Evolutionary conservation across 1,140 invertebrate species (phyloP).

Genomic region (Formica selysi): DNA sequence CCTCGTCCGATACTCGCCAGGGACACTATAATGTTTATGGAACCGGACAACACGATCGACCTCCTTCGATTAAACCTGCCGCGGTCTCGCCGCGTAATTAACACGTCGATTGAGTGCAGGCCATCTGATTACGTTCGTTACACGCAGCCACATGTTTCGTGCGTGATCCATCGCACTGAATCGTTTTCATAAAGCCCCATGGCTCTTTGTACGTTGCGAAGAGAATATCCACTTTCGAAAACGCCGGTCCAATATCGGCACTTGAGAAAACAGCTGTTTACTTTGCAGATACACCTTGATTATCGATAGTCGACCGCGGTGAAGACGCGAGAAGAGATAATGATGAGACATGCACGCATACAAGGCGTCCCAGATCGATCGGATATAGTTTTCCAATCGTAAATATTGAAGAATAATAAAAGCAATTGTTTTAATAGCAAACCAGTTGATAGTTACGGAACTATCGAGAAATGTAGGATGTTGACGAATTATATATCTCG

Average conservation of each 20-base stretch:
- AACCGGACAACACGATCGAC: slow-evolving; percentile 67
- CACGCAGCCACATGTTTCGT: not conserved
- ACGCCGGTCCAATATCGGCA: slow-evolving; percentile 46
- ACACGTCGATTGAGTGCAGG: slow-evolving; percentile 66
- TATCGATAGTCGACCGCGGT: slow-evolving; percentile 58
- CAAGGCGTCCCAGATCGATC: slow-evolving; percentile 26
- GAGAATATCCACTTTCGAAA: slow-evolving; percentile 53
- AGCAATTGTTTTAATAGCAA: slow-evolving; percentile 3
- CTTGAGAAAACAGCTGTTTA: slow-evolving; percentile 72
- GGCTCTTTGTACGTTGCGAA: slow-evolving; percentile 8
- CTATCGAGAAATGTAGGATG: slow-evolving; percentile 6
- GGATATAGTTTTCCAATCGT: slow-evolving; percentile 42
- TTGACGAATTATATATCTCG: not conserved
- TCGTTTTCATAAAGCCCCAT: slow-evolving; percentile 25
- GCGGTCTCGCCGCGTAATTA: slow-evolving; percentile 67
- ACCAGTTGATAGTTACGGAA: not conserved
- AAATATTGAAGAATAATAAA: not conserved
- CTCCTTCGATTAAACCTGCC: slow-evolving; percentile 69
- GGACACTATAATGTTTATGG: slow-evolving; percentile 51
- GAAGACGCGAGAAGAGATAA: not conserved
- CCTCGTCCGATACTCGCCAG: not conserved
- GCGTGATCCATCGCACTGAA: not conserved
- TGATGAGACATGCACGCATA: slow-evolving; percentile 4
- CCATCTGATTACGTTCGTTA: slow-evolving; percentile 44
- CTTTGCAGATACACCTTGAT: slow-evolving; percentile 68